Conservation (phyloP, 2,113 vertebrate species). For the Crotalus tigris region DNA sequence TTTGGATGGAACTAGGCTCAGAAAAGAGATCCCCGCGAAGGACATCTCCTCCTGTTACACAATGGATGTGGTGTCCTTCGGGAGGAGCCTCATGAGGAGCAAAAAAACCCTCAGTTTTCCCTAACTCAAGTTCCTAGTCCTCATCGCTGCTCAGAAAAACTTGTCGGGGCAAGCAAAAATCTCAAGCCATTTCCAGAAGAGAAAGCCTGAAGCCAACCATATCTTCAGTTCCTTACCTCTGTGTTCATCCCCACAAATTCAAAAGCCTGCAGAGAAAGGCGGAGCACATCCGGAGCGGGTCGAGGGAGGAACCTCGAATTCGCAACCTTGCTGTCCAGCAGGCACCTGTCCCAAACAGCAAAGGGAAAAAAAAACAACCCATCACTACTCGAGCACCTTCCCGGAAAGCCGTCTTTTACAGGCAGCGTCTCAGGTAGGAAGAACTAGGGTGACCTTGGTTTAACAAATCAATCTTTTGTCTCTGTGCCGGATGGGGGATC, state of each 20-base stretch:
- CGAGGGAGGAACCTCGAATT: slow-evolving; percentile 68
- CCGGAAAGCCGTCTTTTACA: background rate
- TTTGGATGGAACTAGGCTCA: background rate
- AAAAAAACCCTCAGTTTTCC: background rate
- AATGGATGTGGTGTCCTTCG: background rate
- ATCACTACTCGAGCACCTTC: background rate
- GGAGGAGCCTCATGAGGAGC: background rate
- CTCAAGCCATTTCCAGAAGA: background rate
- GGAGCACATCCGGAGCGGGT: slow-evolving; percentile 56
- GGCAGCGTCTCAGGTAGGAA: too few species aligned
- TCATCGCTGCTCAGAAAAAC: background rate
- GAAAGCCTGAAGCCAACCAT: background rate
- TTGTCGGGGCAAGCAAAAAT: background rate
- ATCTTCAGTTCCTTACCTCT: slow-evolving; percentile 9
- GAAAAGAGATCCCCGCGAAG: background rate
- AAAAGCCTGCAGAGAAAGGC: slow-evolving; percentile 71
- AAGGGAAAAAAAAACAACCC: background rate
- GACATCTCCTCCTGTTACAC: background rate
- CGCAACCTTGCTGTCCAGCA: slow-evolving; percentile 62
- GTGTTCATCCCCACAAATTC: slow-evolving; percentile 44
- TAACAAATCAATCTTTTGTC: background rate
- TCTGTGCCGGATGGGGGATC: background rate
- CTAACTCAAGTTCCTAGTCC: background rate
- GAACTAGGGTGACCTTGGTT: background rate
- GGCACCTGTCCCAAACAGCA: slow-evolving; percentile 48